A percentile compares a stretch with the other conserved stretches of the same genome.
Conservation (phyloP, 1,140 invertebrate genomes). For the Calliphora vicina region DNA sequence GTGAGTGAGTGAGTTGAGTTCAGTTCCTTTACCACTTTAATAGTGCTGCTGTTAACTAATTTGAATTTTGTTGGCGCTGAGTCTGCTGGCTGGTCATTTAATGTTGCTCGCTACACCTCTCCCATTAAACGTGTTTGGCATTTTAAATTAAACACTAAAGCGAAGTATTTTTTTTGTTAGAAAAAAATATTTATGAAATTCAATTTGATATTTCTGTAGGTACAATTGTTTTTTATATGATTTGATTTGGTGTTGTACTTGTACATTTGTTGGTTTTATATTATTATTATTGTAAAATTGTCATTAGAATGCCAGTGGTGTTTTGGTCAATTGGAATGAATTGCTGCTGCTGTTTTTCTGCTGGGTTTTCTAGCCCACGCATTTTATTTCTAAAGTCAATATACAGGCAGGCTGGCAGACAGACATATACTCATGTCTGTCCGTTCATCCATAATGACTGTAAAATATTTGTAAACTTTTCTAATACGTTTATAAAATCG, state of each 20-base stretch:
- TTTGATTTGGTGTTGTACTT: neutral
- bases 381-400: neutral
- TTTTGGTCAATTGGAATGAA: neutral
- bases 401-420: neutral
- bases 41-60: neutral
- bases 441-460: neutral
- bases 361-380: constrained; percentile 4
- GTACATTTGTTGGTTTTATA: too few relatives aligned
- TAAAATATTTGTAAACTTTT: neutral
- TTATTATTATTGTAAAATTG: neutral
- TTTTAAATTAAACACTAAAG: neutral
- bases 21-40: neutral
- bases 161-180: neutral
- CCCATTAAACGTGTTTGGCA: neutral
- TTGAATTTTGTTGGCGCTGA: neutral
- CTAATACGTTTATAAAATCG: neutral
- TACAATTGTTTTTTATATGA: neutral
- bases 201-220: neutral
- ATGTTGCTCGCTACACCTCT: neutral
- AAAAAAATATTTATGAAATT: constrained; percentile 5
- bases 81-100: neutral
- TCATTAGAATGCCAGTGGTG: constrained; percentile 21
- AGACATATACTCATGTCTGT: neutral
- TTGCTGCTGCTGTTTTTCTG: neutral
- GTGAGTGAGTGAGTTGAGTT: neutral